Evolutionary conservation across 1,140 invertebrate species (phyloP).

Genomic region (Drosophila mayri): DNA sequence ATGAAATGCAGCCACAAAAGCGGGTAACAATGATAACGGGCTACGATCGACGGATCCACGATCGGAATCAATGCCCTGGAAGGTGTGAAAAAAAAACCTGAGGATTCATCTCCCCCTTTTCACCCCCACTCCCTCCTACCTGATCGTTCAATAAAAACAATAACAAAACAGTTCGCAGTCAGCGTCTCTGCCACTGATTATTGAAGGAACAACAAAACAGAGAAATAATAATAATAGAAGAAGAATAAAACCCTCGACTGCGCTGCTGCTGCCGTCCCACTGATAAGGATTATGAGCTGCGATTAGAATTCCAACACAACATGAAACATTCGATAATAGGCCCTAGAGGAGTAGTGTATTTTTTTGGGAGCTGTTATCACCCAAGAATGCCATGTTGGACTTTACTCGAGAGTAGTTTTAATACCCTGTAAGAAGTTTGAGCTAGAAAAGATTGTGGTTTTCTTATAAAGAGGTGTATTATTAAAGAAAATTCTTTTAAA

Average conservation of each 20-base stretch:
- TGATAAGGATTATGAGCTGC: conserved; percentile 54
- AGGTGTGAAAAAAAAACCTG: conserved; percentile 37
- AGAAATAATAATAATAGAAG: neutral
- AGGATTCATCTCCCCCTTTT: neutral
- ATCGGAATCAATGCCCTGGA: conserved; percentile 41
- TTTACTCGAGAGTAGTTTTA: conserved; percentile 47
- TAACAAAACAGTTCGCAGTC: neutral
- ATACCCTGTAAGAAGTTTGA: conserved; percentile 11
- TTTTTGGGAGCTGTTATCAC: conserved; percentile 50
- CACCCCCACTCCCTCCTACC: neutral
- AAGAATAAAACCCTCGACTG: conserved; percentile 4
- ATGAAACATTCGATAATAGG: conserved; percentile 57
- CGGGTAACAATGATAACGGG: conserved; percentile 46
- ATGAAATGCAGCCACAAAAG: conserved; percentile 50
- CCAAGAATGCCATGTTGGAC: conserved; percentile 38
- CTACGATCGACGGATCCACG: conserved; percentile 19
- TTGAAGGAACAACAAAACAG: conserved; percentile 3
- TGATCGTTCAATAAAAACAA: conserved; percentile 3
- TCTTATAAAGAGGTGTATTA: neutral
- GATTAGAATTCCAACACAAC: conserved; percentile 47
- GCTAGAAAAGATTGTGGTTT: neutral
- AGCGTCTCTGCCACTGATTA: conserved; percentile 5
- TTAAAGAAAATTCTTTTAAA: neutral
- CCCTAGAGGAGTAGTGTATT: conserved; percentile 27
- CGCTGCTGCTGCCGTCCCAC: conserved; percentile 11